Conservation (phyloP, 2,888 invertebrate genomes). For the Timandra comae region DNA sequence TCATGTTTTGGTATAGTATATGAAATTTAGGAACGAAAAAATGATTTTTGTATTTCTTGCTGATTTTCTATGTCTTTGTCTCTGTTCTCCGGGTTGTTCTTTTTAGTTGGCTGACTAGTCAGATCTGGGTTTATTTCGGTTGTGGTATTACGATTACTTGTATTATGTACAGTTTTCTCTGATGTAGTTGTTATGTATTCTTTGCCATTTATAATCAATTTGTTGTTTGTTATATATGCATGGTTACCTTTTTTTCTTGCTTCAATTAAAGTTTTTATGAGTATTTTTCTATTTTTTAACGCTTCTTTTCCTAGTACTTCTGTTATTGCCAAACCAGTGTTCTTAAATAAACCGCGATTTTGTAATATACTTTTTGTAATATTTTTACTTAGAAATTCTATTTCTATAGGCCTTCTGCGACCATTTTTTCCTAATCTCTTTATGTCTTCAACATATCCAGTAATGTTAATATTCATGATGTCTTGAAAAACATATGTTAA, state of each 20-base stretch:
- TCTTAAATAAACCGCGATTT: not conserved
- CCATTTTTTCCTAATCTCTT: slow-evolving; percentile 1
- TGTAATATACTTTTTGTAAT: slow-evolving; percentile 1
- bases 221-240: slow-evolving; percentile 3
- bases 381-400: slow-evolving; percentile 4
- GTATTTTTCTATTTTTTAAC: not conserved
- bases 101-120: too few relatives aligned
- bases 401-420: not conserved
- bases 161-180: too few relatives aligned
- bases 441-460: slow-evolving; percentile 4
- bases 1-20: slow-evolving; percentile 5
- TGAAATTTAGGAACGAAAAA: too few relatives aligned
- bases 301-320: not conserved
- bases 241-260: slow-evolving; percentile 2
- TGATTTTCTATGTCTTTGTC: too few relatives aligned
- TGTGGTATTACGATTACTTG: too few relatives aligned
- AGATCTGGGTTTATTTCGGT: too few relatives aligned
- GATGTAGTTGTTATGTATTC: too few relatives aligned
- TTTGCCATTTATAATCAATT: slow-evolving; percentile 2
- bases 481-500: slow-evolving; percentile 1
- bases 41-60: too few relatives aligned
- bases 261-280: not conserved
- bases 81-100: too few relatives aligned
- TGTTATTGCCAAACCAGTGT: slow-evolving; percentile 3
- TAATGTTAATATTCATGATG: slow-evolving; percentile 1